phyloP scores from a whole-genome alignment of 2,888 invertebrate genomes.

The Aporophyla lueneburgensis region DNA sequence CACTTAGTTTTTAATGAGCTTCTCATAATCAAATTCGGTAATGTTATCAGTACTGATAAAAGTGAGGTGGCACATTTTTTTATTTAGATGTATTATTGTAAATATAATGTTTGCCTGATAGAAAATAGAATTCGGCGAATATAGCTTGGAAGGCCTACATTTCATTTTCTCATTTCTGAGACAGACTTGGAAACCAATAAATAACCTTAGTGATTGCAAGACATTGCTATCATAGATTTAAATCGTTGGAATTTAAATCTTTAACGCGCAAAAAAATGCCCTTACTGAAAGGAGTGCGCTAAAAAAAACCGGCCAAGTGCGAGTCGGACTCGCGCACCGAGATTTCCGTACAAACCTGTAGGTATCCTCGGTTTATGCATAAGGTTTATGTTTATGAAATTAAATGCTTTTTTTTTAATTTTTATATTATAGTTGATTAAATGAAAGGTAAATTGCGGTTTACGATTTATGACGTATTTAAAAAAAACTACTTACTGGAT shows the following conservation, averaged over 20 bases:
- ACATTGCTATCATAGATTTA: not conserved
- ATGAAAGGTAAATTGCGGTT: too few species aligned
- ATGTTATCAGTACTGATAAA: not conserved
- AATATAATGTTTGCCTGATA: not conserved
- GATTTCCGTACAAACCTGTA: too few species aligned
- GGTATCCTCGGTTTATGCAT: too few species aligned
- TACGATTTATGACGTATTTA: too few species aligned
- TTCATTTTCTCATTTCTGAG: not conserved
- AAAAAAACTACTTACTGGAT: too few species aligned
- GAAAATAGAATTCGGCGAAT: not conserved
- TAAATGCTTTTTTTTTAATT: too few species aligned
- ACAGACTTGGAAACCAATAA: not conserved
- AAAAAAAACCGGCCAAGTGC: too few species aligned
- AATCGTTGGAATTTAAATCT: not conserved
- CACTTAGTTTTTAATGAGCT: constrained; percentile 16
- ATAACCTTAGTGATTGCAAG: not conserved
- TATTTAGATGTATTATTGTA: not conserved
- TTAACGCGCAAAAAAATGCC: not conserved
- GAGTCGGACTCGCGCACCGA: too few species aligned
- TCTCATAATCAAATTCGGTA: not conserved
- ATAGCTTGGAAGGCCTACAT: not conserved
- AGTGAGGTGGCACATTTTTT: constrained; percentile 1
- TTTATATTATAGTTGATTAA: too few species aligned
- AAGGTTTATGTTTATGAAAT: too few species aligned
- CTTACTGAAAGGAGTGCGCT: not conserved